Percentiles rank a stretch among this genome's conserved stretches.
Evolutionary conservation across 2,888 invertebrate genomes (phyloP).

Genomic region (Nephrocerus scutellatus): DNA sequence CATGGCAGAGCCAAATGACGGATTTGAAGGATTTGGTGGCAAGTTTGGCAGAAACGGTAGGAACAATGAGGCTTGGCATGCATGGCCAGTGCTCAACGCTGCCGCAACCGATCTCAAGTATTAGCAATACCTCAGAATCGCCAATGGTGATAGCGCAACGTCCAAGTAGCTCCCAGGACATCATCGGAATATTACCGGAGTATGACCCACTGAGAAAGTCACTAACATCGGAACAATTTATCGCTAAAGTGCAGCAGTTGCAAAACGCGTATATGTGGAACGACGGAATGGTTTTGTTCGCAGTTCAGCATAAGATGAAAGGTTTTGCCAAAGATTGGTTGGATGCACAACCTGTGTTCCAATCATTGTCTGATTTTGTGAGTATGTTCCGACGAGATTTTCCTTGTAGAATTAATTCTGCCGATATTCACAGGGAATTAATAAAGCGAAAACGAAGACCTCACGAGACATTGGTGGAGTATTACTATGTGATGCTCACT

Average conservation of each 20-base stretch:
- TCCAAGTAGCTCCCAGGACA: background rate
- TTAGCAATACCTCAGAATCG: no score
- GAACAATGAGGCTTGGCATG: no score
- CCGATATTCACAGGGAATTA: slow-evolving; percentile 15
- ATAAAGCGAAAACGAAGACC: slow-evolving; percentile 9
- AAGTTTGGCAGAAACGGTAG: no score
- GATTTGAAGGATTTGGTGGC: no score
- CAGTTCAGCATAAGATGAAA: slow-evolving; percentile 9
- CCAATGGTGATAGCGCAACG: no score
- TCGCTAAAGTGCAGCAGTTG: slow-evolving; percentile 6
- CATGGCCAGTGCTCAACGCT: no score
- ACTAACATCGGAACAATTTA: slow-evolving; percentile 8
- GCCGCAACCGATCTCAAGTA: no score
- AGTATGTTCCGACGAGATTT: slow-evolving; percentile 6
- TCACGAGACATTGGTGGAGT: slow-evolving; percentile 14
- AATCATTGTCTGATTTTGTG: slow-evolving; percentile 6
- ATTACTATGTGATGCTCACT: slow-evolving; percentile 19
- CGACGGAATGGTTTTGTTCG: slow-evolving; percentile 6
- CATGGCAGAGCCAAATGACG: no score
- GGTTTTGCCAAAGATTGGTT: slow-evolving; percentile 8
- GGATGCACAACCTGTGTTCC: slow-evolving; percentile 9
- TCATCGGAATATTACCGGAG: slow-evolving; percentile 10
- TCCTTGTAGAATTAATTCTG: slow-evolving; percentile 10
- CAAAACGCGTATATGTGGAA: slow-evolving; percentile 4
- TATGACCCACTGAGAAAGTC: slow-evolving; percentile 10